Evolutionary conservation across 1,140 invertebrate species (phyloP).

Genomic region (Elymnias hypermnestra): DNA sequence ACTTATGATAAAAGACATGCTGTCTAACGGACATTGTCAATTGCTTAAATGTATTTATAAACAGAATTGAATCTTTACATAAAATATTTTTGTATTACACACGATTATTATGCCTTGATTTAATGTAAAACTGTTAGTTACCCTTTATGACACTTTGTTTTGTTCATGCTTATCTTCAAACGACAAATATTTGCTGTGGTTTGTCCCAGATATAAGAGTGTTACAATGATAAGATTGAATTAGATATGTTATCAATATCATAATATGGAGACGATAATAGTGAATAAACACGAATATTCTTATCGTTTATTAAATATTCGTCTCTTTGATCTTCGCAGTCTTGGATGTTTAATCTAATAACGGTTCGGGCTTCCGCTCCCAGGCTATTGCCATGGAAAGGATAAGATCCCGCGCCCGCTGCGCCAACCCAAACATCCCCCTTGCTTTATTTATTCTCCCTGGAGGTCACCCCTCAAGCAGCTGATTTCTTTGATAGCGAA

Average conservation of each 20-base stretch:
- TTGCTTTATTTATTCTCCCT: conserved; percentile 43
- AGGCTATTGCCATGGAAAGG: conserved; percentile 48
- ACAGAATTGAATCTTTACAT: no score
- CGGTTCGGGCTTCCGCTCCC: conserved; percentile 32
- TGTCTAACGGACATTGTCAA: no score
- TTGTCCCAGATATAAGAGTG: conserved; percentile 17
- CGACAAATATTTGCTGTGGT: conserved; percentile 17
- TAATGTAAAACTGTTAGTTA: conserved; percentile 12
- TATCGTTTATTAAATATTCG: conserved; percentile 32
- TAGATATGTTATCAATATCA: conserved; percentile 27
- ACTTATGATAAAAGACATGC: no score
- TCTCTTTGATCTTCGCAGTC: conserved; percentile 28
- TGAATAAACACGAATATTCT: conserved; percentile 22
- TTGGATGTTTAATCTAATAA: conserved; percentile 29
- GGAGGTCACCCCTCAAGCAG: conserved; percentile 40
- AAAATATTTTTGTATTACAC: no score
- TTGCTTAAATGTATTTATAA: no score
- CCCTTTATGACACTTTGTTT: conserved; percentile 7
- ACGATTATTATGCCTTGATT: conserved; percentile 7
- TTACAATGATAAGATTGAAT: conserved; percentile 21
- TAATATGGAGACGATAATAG: conserved; percentile 13
- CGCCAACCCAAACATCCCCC: conserved; percentile 38
- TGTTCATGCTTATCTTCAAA: conserved; percentile 1
- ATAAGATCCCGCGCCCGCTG: conserved; percentile 25
- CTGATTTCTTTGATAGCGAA: conserved; percentile 53